Percentiles rank a stretch among this genome's conserved stretches.
These are phyloP conservation scores for Sialis lutaria DNA, from an alignment of 2,888 invertebrate species.

Conservation along the genomic window DNA sequence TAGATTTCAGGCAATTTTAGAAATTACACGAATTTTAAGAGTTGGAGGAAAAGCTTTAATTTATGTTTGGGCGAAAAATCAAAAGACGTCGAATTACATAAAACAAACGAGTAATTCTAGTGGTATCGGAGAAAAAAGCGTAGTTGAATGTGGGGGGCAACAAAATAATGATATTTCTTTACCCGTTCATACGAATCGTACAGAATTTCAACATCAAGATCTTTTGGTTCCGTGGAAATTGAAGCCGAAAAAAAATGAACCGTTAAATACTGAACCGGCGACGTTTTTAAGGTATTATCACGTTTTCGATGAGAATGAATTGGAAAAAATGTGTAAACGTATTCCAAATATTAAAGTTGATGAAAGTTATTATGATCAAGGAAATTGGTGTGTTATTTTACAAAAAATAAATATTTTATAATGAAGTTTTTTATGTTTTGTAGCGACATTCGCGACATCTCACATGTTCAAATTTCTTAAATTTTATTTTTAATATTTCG, in stretches of 20 bases:
- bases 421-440: conserved; percentile 1
- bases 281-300: conserved; percentile 79
- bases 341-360: conserved; percentile 35
- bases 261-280: conserved; percentile 21
- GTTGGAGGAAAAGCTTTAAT: conserved; percentile 61
- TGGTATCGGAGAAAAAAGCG: conserved; percentile 11
- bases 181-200: conserved; percentile 80
- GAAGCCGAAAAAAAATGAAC: conserved; percentile 26
- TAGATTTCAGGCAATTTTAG: conserved; percentile 52
- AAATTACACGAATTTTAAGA: conserved; percentile 59
- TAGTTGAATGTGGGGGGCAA: conserved; percentile 4
- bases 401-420: conserved; percentile 27
- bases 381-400: conserved; percentile 86
- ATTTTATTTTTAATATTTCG: no score
- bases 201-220: conserved; percentile 78
- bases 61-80: conserved; percentile 95
- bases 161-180: conserved; percentile 22
- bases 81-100: conserved; percentile 55
- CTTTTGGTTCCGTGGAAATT: conserved; percentile 92
- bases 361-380: conserved; percentile 80
- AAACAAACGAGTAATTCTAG: conserved; percentile 22
- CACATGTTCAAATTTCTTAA: no score
- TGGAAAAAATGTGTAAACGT: conserved; percentile 44
- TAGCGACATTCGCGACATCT: no score
- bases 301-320: conserved; percentile 73